phyloP scores from a whole-genome alignment of 1,140 invertebrate species.

The Calosoma granatense region DNA sequence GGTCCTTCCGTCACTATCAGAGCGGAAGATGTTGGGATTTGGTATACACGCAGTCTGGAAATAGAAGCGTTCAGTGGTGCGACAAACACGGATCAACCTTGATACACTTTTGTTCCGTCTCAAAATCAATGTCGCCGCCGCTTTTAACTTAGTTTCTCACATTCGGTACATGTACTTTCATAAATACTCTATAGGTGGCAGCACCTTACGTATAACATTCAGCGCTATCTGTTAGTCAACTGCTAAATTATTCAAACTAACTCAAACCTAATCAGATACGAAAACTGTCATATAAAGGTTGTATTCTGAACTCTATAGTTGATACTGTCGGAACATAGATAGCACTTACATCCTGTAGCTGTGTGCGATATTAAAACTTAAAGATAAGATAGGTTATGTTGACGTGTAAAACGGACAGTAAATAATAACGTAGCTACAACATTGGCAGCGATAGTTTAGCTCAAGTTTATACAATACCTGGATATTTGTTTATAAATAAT shows the following conservation, averaged over 20 bases:
- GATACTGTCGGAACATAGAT: background rate
- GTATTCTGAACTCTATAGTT: too few species aligned
- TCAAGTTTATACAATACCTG: too few species aligned
- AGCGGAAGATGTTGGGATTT: constrained; percentile 23
- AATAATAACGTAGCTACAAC: background rate
- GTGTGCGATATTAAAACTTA: background rate
- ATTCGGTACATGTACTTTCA: too few species aligned
- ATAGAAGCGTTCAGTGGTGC: background rate
- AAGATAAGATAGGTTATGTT: constrained; percentile 4
- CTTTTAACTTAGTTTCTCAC: background rate
- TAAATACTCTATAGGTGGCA: too few species aligned
- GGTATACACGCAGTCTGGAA: constrained; percentile 7
- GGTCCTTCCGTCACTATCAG: constrained; percentile 18
- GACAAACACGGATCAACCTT: background rate
- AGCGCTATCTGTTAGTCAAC: too few species aligned
- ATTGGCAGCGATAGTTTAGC: background rate
- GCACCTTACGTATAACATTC: background rate
- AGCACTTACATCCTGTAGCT: background rate
- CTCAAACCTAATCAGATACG: too few species aligned
- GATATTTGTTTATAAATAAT: too few species aligned
- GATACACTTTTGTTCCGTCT: background rate
- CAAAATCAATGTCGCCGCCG: background rate
- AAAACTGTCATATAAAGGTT: too few species aligned
- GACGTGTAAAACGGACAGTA: background rate
- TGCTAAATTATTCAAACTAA: too few species aligned